Percentiles rank a stretch among this genome's conserved stretches.
Evolutionary conservation across 1,140 invertebrate genomes (phyloP).

Genomic region (Laodelphax striatellus): DNA sequence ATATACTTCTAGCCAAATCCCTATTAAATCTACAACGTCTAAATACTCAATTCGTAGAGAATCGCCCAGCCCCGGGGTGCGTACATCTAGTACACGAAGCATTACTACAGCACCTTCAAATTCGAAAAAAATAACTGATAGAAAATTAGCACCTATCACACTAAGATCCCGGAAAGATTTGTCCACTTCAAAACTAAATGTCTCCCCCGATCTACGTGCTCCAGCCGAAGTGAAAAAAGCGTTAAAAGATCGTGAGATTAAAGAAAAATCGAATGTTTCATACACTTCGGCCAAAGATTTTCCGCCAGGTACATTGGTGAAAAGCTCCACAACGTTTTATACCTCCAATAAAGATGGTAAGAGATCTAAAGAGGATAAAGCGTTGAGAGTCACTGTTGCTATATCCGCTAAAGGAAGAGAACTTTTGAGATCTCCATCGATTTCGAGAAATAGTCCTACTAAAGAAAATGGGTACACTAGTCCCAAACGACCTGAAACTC

Average conservation of each 20-base stretch:
- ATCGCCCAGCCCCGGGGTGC: conserved; percentile 4
- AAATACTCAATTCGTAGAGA: background rate
- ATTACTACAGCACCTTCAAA: background rate
- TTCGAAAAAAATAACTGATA: background rate
- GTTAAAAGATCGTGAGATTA: conserved; percentile 32
- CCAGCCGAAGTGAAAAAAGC: conserved; percentile 45
- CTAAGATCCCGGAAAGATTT: conserved; percentile 5
- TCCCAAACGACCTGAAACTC: background rate
- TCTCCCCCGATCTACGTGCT: conserved; percentile 41
- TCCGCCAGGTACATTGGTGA: conserved; percentile 29
- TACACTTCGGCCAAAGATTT: conserved; percentile 16
- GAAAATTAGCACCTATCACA: background rate
- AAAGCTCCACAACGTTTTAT: conserved; percentile 31
- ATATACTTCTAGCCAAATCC: background rate
- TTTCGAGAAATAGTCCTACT: conserved; percentile 7
- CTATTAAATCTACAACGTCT: background rate
- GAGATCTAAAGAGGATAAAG: conserved; percentile 34
- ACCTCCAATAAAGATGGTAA: conserved; percentile 27
- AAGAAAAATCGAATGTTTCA: conserved; percentile 19
- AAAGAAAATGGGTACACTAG: background rate
- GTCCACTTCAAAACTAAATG: conserved; percentile 18
- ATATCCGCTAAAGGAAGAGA: conserved; percentile 37
- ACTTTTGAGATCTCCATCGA: conserved; percentile 27
- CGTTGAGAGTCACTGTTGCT: conserved; percentile 32
- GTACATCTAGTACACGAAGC: background rate